Evolutionary conservation across 2,113 vertebrate genomes (phyloP).

Genomic region (Apus apus): DNA sequence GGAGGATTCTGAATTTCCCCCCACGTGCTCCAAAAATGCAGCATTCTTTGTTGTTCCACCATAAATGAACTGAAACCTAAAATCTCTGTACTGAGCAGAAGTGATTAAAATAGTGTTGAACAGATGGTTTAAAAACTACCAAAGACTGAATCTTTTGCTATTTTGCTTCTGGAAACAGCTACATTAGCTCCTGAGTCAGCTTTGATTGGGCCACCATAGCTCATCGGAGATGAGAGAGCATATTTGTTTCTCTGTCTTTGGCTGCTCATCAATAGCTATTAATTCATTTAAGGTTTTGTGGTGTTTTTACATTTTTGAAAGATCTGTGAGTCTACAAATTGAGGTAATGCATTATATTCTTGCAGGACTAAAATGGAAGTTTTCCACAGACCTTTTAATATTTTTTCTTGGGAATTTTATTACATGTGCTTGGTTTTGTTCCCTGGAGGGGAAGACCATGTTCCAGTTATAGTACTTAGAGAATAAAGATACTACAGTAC

Average conservation of each 20-base stretch:
- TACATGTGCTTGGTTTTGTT: background rate
- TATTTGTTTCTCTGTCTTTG: background rate
- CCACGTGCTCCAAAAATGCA: background rate
- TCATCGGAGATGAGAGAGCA: background rate
- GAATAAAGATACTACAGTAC: background rate
- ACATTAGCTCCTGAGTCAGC: conserved; percentile 47
- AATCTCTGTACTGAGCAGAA: conserved; percentile 41
- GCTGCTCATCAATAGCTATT: background rate
- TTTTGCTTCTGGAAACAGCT: conserved; percentile 44
- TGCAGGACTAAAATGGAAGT: background rate
- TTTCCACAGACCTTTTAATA: background rate
- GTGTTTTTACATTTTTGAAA: background rate
- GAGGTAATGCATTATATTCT: background rate
- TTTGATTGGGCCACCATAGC: background rate
- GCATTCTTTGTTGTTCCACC: conserved; percentile 47
- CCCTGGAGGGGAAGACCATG: background rate
- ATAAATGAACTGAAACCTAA: conserved; percentile 40
- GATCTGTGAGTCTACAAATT: background rate
- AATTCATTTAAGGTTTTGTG: background rate
- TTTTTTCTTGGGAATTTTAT: background rate
- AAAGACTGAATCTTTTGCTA: conserved; percentile 37
- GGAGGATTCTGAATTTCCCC: conserved; percentile 30
- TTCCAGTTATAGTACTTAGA: background rate
- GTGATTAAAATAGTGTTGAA: conserved; percentile 51
- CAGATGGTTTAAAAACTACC: conserved; percentile 63